Conservation (phyloP, 2,888 invertebrate species). For the Xanthorhoe designata region DNA sequence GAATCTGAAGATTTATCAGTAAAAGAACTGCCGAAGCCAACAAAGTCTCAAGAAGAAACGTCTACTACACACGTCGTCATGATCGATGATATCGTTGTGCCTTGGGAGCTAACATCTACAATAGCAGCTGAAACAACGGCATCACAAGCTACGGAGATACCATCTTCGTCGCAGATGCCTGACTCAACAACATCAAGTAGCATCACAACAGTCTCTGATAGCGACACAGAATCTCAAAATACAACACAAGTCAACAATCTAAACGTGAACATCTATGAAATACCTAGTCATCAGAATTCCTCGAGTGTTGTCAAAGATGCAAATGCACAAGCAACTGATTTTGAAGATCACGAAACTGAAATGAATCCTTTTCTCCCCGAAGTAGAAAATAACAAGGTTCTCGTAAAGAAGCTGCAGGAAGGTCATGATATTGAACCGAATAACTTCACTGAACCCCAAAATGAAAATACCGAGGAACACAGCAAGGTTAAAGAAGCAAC, state of each 20-base stretch:
- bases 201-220: conserved; percentile 31
- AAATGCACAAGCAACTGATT: conserved; percentile 64
- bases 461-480: conserved; percentile 71
- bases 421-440: conserved; percentile 79
- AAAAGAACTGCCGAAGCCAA: conserved; percentile 48
- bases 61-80: conserved; percentile 28
- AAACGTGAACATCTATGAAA: conserved; percentile 78
- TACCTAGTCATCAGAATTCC: conserved; percentile 64
- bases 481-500: conserved; percentile 46
- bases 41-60: conserved; percentile 28
- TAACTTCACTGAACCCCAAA: conserved; percentile 76
- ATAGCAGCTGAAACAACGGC: conserved; percentile 30
- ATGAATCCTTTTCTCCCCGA: conserved; percentile 90
- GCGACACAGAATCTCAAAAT: conserved; percentile 49
- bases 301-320: conserved; percentile 54
- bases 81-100: conserved; percentile 40
- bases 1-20: conserved; percentile 56
- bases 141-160: conserved; percentile 9
- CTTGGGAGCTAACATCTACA: conserved; percentile 40
- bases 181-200: conserved; percentile 21
- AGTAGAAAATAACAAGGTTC: conserved; percentile 86
- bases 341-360: conserved; percentile 80
- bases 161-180: conserved; percentile 5
- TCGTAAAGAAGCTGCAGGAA: conserved; percentile 86
- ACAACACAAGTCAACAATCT: conserved; percentile 66